phyloP scores from a whole-genome alignment of 2,113 vertebrate species.

The Spea bombifrons region DNA sequence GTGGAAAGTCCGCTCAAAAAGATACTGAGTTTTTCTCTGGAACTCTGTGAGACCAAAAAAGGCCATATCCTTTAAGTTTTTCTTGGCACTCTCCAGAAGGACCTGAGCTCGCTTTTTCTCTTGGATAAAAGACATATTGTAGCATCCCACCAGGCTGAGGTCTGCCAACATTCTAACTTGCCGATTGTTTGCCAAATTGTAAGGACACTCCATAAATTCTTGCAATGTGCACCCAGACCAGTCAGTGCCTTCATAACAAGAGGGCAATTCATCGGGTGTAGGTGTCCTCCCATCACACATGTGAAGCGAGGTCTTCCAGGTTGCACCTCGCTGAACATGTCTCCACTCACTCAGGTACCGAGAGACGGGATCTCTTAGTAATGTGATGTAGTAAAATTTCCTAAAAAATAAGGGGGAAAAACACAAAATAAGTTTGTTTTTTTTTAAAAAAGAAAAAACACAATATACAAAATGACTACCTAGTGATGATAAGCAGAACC shows the following conservation, averaged over 20 bases:
- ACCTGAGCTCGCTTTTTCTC: conserved; percentile 93
- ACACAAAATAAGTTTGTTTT: neutral
- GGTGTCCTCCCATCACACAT: conserved; percentile 97
- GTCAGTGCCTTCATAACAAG: conserved; percentile 95
- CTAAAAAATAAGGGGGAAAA: conserved; percentile 56
- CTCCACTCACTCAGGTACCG: conserved; percentile 98
- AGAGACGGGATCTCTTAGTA: conserved; percentile 93
- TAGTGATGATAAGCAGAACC: too few relatives aligned
- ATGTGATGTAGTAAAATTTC: conserved; percentile 98
- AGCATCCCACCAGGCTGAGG: conserved; percentile 96
- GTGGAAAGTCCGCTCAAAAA: conserved; percentile 95
- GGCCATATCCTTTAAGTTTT: conserved; percentile 96
- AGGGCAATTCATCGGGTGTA: conserved; percentile 89
- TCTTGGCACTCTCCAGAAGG: conserved; percentile 94
- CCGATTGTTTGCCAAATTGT: conserved; percentile 96
- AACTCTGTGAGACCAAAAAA: conserved; percentile 98
- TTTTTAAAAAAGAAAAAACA: neutral
- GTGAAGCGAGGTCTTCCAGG: conserved; percentile 96
- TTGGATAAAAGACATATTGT: conserved; percentile 95
- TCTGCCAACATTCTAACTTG: conserved; percentile 96
- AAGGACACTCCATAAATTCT: conserved; percentile 98
- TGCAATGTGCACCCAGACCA: conserved; percentile 97
- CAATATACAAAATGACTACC: neutral
- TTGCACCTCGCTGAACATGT: conserved; percentile 93
- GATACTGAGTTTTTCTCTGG: conserved; percentile 98